Evolutionary conservation across 2,797 vertebrate species (phyloP), one percentile per base, ranked within the genome.

Genomic region (Parauchenoglanis ngamensis): DNA sequence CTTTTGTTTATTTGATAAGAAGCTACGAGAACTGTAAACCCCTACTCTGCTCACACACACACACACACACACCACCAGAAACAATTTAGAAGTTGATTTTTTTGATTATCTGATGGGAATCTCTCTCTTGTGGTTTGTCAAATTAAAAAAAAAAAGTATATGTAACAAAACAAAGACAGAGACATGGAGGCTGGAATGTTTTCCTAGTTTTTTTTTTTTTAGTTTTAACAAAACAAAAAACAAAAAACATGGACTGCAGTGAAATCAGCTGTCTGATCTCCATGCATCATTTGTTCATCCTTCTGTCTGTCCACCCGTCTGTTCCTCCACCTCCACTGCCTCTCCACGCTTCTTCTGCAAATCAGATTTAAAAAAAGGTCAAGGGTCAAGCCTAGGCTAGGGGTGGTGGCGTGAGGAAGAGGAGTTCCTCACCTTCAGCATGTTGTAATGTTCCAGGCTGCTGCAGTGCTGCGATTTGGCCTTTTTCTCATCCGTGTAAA

Each of bases 401-500:
- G 13, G 11, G 83, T 61, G 68, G 23, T 15, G 67, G 17, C 40
- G 63, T 15, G 56, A 80, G 13, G 78, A 28, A 11, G 40, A 67
- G 8, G 61, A 31, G 85, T 7, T 12, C 2, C 88, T 70, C 94
- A 97, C 96, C 96, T 97, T 97, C 93, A 97, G 94, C 93, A 96
- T 96, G 93, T 96, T 95, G 94, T 97, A 97, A 94, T 97, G 97
- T 90, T 96, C 92, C 92, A 96, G 94, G 92, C 96, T 97, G 95
- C 96, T 96, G 94, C 96, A 97, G 94, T 97, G 97, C 89, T 96
- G 95, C 88, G 96, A 95, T 94, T 96, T 97, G 89, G 96, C 97
- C 91, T 63, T 90, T 7, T 95, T 96, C 92, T 97, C 96, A 91
- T 96, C 96, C 90, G 95, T 97, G 94, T 97, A 97, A 94, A 97